Conservation (phyloP, 2,888 invertebrate genomes). For the Cephus sareptanus region DNA sequence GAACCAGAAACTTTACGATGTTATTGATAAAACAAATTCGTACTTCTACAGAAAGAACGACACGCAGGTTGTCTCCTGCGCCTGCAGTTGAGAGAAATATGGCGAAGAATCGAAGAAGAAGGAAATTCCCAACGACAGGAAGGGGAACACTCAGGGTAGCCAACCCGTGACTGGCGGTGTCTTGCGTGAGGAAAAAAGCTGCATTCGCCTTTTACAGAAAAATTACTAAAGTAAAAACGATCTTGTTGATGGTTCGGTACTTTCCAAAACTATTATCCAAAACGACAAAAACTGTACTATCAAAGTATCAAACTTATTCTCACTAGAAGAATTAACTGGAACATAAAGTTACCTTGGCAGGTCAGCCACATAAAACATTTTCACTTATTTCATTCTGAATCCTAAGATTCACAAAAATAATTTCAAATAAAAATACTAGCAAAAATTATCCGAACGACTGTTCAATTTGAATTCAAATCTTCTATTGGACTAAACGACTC, state of each 20-base stretch:
- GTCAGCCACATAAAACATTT: neutral
- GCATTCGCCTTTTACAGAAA: conserved; percentile 13
- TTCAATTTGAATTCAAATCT: neutral
- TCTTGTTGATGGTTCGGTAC: neutral
- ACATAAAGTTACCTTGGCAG: neutral
- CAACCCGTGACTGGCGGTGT: conserved; percentile 33
- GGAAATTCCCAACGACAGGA: conserved; percentile 5
- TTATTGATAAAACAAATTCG: conserved; percentile 10
- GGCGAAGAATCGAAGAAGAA: neutral
- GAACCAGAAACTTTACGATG: neutral
- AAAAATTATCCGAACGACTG: too few species aligned
- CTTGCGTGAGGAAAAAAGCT: conserved; percentile 32
- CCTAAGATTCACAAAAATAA: too few species aligned
- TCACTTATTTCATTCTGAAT: neutral
- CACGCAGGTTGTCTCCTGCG: neutral
- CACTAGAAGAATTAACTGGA: neutral
- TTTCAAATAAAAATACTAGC: too few species aligned
- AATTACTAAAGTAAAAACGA: neutral
- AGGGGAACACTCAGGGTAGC: neutral
- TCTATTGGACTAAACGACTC: neutral
- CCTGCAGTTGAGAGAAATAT: neutral
- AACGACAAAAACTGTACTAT: neutral
- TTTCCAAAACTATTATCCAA: neutral
- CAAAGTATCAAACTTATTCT: neutral
- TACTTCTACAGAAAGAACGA: neutral